Base-by-base conservation (phyloP, 1,140 invertebrate genomes). In the Steinernema khuongi region DNA sequence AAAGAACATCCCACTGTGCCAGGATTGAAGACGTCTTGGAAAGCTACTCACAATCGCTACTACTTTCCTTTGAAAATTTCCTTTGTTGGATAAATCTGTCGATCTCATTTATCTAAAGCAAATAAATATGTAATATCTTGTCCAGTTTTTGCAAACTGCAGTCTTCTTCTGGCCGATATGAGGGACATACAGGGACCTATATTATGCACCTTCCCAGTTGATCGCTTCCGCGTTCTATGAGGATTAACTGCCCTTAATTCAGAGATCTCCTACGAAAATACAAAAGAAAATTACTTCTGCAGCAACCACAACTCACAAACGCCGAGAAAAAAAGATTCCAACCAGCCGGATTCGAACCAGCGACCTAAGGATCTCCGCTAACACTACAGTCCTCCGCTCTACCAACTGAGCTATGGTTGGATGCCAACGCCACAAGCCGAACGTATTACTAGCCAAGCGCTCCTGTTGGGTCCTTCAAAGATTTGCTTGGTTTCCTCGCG, bases 381-480 rank as follows among this genome's bases (percentile, higher is more conserved):
- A 22, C 50, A 73, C 74, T 76, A 76, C 74, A 76, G 74, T 76
- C 74, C 74, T 76, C 74, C 74, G 74, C 74, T 76, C 74, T 76
- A 76, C 74, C 74, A 76, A 76, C 74, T 76, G 74, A 76, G 74
- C 74, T 76, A 76, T 76, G 73, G 73, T 72, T 60, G 71, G 71
- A 1, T 14, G 28, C 67, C 50, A 7, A 60, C 50, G 50, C 50
- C 50, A 22, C 11, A n/a, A 22, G 4, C 14, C 14, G 7, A 26
- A 17, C 7, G 4, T 22, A 4, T 60, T 60, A 60, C 7, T 7
- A 60, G 4, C 4, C 50, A 22, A 17, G 4, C 4, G 4, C 26
- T 14, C 50, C 14, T n/a, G 22, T 7, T 14, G 14, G 11, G 50
- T 26, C 4, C 14, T 60, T 60, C 19, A 22, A 14, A 14, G 4